Conservation (phyloP, 1,140 invertebrate species). For the Reticulitermes speratus region DNA sequence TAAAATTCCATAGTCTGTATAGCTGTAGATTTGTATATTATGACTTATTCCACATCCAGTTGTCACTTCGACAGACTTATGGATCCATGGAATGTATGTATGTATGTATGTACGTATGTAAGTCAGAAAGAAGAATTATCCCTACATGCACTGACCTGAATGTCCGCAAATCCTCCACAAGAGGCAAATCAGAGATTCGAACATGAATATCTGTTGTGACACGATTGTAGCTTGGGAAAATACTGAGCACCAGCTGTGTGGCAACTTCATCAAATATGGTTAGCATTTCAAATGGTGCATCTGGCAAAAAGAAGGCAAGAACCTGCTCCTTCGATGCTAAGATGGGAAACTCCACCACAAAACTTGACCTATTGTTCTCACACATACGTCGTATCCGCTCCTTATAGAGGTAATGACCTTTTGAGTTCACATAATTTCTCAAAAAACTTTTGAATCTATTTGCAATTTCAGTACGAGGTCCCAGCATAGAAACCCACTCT, state of each 20-base stretch:
- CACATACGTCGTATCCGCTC: conserved; percentile 95
- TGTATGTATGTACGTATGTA: too few species aligned
- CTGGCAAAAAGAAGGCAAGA: conserved; percentile 95
- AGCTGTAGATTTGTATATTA: too few species aligned
- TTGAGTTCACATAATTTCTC: conserved; percentile 82
- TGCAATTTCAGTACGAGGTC: conserved; percentile 93
- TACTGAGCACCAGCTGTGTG: conserved; percentile 89
- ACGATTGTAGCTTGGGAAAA: conserved; percentile 94
- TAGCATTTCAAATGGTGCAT: conserved; percentile 95
- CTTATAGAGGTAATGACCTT: conserved; percentile 86
- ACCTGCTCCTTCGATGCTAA: conserved; percentile 83
- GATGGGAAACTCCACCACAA: conserved; percentile 91
- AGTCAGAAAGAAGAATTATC: conserved; percentile 27
- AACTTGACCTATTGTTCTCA: conserved; percentile 84
- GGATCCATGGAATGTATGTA: too few species aligned
- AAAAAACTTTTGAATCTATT: conserved; percentile 97
- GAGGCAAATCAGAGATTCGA: conserved; percentile 89
- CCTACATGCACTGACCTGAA: conserved; percentile 61
- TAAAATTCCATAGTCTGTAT: too few species aligned
- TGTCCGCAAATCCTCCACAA: conserved; percentile 94
- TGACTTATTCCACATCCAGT: too few species aligned
- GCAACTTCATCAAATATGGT: conserved; percentile 94
- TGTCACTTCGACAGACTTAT: too few species aligned
- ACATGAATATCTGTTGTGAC: conserved; percentile 93
- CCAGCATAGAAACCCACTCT: conserved; percentile 96